phyloP scores from a whole-genome alignment of 2,797 vertebrate species.

The Mycteria americana region DNA sequence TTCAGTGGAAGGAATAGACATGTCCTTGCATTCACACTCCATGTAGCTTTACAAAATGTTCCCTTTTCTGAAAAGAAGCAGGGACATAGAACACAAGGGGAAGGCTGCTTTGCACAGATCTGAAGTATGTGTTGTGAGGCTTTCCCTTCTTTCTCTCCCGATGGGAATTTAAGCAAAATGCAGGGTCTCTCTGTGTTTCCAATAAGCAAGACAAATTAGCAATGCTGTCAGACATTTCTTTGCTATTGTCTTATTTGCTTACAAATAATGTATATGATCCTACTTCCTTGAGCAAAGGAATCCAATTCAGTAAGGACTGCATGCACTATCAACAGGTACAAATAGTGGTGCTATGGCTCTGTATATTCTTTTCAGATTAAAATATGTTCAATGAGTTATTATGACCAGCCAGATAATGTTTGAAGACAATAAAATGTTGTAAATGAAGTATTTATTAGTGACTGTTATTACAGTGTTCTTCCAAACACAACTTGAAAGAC shows the following conservation, averaged over 20 bases:
- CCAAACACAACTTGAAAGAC: neutral
- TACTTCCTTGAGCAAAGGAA: neutral
- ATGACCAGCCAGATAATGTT: neutral
- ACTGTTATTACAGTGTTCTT: neutral
- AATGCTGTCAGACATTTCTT: neutral
- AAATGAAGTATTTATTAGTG: neutral
- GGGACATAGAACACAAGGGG: neutral
- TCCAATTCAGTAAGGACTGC: neutral
- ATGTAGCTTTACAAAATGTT: slow-evolving; percentile 2
- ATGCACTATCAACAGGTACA: neutral
- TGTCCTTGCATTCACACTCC: neutral
- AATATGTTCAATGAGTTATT: neutral
- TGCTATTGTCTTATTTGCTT: neutral
- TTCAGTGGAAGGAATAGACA: slow-evolving; percentile 13
- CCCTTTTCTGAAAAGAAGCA: slow-evolving; percentile 27
- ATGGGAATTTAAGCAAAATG: neutral
- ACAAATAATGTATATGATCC: neutral
- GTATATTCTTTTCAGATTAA: neutral
- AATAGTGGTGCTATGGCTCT: neutral
- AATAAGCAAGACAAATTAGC: neutral
- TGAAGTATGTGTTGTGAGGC: neutral
- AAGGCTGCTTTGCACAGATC: slow-evolving; percentile 31
- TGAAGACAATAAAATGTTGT: neutral
- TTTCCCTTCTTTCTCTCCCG: slow-evolving; percentile 25
- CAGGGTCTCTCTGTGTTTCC: neutral